A percentile compares a stretch with the other conserved stretches of the same genome.
These are phyloP conservation scores for Perithous albicinctus DNA, from an alignment of 2,888 invertebrate species.

Conservation along the genomic window DNA sequence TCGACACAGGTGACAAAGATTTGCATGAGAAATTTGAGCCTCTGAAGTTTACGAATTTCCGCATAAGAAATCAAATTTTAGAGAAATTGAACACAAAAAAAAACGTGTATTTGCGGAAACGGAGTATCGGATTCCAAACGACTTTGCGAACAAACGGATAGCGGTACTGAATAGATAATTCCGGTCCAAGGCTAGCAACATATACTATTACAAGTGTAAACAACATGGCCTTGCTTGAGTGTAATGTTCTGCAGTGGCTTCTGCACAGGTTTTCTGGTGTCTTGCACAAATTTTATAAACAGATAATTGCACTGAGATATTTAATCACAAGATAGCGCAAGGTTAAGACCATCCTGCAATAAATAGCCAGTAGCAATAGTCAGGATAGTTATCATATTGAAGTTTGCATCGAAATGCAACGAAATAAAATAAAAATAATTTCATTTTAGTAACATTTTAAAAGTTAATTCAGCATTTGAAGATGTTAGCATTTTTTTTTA, in stretches of 20 bases:
- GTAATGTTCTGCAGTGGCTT: constrained; percentile 19
- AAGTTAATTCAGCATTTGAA: too few relatives aligned
- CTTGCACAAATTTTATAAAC: constrained; percentile 1
- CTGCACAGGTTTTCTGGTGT: background rate
- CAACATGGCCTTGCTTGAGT: constrained; percentile 24
- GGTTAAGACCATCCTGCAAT: background rate
- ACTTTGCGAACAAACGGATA: constrained; percentile 20
- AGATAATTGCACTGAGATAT: background rate
- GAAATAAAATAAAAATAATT: too few relatives aligned
- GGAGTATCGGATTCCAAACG: background rate
- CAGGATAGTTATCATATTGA: background rate
- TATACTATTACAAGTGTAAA: constrained; percentile 38
- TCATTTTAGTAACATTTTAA: too few relatives aligned
- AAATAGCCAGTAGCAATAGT: background rate
- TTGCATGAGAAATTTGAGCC: background rate
- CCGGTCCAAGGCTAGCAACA: constrained; percentile 41
- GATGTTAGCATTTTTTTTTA: too few relatives aligned
- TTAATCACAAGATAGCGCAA: background rate
- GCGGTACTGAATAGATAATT: constrained; percentile 28
- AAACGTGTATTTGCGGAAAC: constrained; percentile 13
- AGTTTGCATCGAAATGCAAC: too few relatives aligned
- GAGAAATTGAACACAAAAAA: background rate
- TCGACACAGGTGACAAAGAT: background rate
- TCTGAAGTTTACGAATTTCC: background rate
- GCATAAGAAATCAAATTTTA: background rate